Evolutionary conservation across 2,888 invertebrate species (phyloP).

Genomic region (Doris montereyensis): DNA sequence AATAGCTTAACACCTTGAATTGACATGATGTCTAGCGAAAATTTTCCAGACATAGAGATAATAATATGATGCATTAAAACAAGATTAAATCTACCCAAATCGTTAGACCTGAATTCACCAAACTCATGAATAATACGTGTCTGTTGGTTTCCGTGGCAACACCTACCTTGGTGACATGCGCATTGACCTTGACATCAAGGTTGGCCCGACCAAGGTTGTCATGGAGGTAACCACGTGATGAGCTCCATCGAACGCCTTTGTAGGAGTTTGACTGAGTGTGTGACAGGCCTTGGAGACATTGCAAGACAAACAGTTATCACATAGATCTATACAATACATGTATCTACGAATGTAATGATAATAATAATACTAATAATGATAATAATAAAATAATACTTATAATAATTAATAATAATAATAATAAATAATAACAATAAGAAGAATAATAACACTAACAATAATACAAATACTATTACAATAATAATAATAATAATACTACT

Average conservation of each 20-base stretch:
- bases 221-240: conserved; percentile 40
- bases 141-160: not conserved
- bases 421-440: not conserved
- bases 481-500: not conserved
- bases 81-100: too few species aligned
- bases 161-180: conserved; percentile 39
- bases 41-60: too few species aligned
- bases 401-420: not conserved
- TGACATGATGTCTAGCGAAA: too few species aligned
- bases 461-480: not conserved
- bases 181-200: conserved; percentile 34
- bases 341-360: not conserved
- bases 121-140: too few species aligned
- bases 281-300: conserved; percentile 28
- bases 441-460: too few species aligned
- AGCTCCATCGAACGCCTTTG: conserved; percentile 32
- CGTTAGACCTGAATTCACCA: too few species aligned
- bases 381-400: too few species aligned
- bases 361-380: too few species aligned
- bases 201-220: conserved; percentile 39
- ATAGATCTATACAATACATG: too few species aligned
- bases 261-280: conserved; percentile 30
- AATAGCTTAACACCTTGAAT: too few species aligned
- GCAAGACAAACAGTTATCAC: too few species aligned
- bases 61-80: too few species aligned